These are phyloP conservation scores for Melospiza georgiana DNA, from an alignment of 2,113 vertebrate species.

Conservation along the genomic window DNA sequence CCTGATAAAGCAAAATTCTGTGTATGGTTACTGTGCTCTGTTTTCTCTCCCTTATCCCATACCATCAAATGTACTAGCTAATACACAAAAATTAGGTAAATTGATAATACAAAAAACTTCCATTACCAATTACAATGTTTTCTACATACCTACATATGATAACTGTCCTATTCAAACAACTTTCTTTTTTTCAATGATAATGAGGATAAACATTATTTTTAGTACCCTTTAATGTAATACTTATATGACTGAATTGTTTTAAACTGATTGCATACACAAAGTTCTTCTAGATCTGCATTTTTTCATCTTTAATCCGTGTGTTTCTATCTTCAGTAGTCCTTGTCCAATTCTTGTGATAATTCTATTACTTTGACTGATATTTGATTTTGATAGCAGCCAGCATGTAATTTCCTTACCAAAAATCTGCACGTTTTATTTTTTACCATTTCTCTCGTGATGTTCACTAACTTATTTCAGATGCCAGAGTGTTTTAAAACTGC, in stretches of 20 bases:
- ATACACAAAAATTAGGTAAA: neutral
- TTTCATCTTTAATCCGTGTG: neutral
- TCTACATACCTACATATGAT: neutral
- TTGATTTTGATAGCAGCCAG: constrained; percentile 10
- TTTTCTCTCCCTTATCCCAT: neutral
- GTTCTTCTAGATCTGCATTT: neutral
- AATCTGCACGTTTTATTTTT: constrained; percentile 37
- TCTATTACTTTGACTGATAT: neutral
- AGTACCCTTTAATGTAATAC: neutral
- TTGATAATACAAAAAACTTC: neutral
- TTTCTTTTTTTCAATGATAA: neutral
- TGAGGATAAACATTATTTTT: neutral
- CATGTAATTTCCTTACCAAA: constrained; percentile 41
- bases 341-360: neutral
- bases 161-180: neutral
- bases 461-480: constrained; percentile 43
- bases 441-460: constrained; percentile 42
- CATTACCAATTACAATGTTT: neutral
- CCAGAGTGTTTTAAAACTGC: constrained; percentile 55
- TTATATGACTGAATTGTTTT: neutral
- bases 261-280: neutral
- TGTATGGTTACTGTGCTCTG: neutral
- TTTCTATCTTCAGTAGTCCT: neutral
- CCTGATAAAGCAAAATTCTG: neutral
- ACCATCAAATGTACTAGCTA: neutral